Percentiles rank a stretch among this genome's conserved stretches.
phyloP scores from a whole-genome alignment of 2,797 vertebrate species.

The Brachyrhaphis roseni region DNA sequence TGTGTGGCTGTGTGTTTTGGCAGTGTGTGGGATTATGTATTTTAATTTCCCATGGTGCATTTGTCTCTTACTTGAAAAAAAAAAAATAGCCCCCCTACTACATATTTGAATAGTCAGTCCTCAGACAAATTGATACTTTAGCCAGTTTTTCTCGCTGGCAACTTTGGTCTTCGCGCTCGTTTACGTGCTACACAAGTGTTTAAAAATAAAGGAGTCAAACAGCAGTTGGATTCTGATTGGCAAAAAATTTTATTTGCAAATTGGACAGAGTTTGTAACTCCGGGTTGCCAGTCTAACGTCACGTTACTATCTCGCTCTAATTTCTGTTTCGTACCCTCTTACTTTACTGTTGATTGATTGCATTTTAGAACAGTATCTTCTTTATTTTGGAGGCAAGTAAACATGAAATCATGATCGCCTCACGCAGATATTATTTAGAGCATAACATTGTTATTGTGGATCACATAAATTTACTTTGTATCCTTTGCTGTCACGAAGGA shows the following conservation, averaged over 20 bases:
- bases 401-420: neutral
- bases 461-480: neutral
- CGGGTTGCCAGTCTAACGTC: neutral
- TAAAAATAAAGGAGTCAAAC: neutral
- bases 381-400: neutral
- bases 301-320: too few relatives aligned
- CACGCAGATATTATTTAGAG: neutral
- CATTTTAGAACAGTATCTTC: neutral
- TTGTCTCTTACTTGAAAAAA: slow-evolving; percentile 39
- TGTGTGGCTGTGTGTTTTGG: slow-evolving; percentile 3
- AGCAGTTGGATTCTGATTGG: neutral
- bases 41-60: slow-evolving; percentile 7
- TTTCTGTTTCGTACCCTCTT: neutral
- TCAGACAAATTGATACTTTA: slow-evolving; percentile 6
- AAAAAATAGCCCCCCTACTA: slow-evolving; percentile 17
- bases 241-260: neutral
- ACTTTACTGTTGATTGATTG: neutral
- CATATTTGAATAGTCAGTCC: neutral
- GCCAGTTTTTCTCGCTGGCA: slow-evolving; percentile 10
- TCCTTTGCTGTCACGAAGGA: neutral
- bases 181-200: neutral
- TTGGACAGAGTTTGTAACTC: too few relatives aligned
- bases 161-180: neutral
- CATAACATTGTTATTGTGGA: neutral
- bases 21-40: neutral